Percentiles rank a stretch among this genome's conserved stretches.
phyloP scores from a whole-genome alignment of 2,888 invertebrate genomes.

The Salpingus planirostris region DNA sequence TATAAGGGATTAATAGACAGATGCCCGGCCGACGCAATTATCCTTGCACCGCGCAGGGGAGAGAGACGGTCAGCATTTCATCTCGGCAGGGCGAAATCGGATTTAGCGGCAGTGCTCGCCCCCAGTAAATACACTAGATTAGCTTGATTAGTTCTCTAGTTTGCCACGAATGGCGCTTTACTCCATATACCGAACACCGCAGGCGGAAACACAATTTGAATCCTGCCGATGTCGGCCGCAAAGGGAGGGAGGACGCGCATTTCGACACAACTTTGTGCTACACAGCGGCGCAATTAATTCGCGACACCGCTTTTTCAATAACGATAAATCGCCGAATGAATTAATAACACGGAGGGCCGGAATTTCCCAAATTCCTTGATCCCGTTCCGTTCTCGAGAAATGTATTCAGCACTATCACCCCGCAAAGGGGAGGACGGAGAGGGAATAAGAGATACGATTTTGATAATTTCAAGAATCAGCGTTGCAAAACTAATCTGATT shows the following conservation, averaged over 20 bases:
- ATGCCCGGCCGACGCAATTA: slow-evolving; percentile 12
- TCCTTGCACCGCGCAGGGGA: slow-evolving; percentile 7
- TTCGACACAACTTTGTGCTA: background rate
- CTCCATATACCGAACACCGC: slow-evolving; percentile 12
- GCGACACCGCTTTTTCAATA: slow-evolving; percentile 8
- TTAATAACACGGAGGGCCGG: too few species aligned
- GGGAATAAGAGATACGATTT: too few species aligned
- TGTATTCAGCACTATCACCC: too few species aligned
- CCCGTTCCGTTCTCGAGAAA: too few species aligned
- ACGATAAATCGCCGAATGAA: too few species aligned
- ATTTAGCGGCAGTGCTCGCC: slow-evolving; percentile 32
- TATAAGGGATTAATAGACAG: slow-evolving; percentile 11
- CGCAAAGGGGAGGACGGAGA: too few species aligned
- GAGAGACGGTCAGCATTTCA: slow-evolving; percentile 25
- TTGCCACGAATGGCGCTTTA: slow-evolving; percentile 23
- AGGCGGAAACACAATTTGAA: slow-evolving; percentile 25
- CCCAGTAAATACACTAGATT: slow-evolving; percentile 36
- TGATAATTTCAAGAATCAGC: too few species aligned
- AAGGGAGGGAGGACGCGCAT: slow-evolving; percentile 15
- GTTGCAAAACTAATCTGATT: background rate
- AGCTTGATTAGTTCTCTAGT: slow-evolving; percentile 36
- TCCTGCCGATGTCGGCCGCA: too few species aligned
- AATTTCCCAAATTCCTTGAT: too few species aligned
- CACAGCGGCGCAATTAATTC: background rate
- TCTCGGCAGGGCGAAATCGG: slow-evolving; percentile 26